A percentile compares a stretch with the other conserved stretches of the same genome.
These are phyloP conservation scores for Polypterus senegalus DNA, from an alignment of 2,113 vertebrate genomes.

Conservation along the genomic window DNA sequence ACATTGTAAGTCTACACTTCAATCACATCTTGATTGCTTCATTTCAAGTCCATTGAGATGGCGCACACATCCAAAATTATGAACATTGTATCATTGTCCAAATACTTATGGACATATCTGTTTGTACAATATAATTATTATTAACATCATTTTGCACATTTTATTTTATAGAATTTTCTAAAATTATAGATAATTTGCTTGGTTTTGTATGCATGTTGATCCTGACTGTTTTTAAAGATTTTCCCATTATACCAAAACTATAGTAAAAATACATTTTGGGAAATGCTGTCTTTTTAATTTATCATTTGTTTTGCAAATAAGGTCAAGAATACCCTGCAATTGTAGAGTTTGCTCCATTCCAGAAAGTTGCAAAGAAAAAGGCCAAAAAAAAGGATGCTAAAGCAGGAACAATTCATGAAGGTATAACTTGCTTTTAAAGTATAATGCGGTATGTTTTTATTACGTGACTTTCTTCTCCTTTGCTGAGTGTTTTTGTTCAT, in stretches of 20 bases:
- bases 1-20: too few relatives aligned
- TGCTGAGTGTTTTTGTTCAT: too few relatives aligned
- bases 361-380: constrained; percentile 94
- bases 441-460: not conserved
- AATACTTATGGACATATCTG: too few relatives aligned
- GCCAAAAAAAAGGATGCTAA: constrained; percentile 92
- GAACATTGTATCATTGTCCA: too few relatives aligned
- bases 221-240: not conserved
- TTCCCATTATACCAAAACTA: too few relatives aligned
- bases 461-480: not conserved
- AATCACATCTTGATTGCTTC: too few relatives aligned
- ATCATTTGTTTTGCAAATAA: constrained; percentile 31
- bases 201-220: not conserved
- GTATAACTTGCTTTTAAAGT: constrained; percentile 35
- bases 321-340: constrained; percentile 92
- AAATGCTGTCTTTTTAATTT: constrained; percentile 1
- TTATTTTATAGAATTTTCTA: too few relatives aligned
- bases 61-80: too few relatives aligned
- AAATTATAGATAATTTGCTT: not conserved
- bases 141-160: too few relatives aligned
- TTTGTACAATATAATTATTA: too few relatives aligned
- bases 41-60: too few relatives aligned
- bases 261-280: too few relatives aligned
- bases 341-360: constrained; percentile 96
- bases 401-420: constrained; percentile 85